These are phyloP conservation scores for Podarcis lilfordi DNA, from an alignment of 2,797 vertebrate genomes.

Conservation along the genomic window DNA sequence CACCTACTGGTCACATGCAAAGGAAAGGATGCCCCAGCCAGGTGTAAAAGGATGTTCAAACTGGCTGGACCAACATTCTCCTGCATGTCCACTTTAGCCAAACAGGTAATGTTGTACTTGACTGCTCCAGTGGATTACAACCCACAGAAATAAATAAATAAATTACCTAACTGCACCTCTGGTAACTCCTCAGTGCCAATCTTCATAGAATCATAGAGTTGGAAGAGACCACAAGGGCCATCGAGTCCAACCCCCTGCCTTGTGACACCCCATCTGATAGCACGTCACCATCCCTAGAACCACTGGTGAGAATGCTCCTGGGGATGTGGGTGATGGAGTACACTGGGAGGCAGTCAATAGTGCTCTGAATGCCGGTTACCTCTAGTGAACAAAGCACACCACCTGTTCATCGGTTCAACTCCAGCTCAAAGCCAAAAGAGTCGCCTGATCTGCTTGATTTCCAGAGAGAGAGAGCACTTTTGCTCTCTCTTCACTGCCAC, in stretches of 20 bases:
- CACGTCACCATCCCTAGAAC: background rate
- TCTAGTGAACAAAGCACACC: conserved; percentile 61
- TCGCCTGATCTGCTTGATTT: conserved; percentile 69
- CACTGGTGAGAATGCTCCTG: background rate
- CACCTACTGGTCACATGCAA: too few relatives aligned
- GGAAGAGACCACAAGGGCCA: too few relatives aligned
- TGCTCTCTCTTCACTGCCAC: conserved; percentile 18
- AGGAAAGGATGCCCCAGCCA: too few relatives aligned
- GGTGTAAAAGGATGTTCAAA: too few relatives aligned
- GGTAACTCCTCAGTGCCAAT: background rate
- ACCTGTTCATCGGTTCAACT: conserved; percentile 65
- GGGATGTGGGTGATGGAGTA: background rate
- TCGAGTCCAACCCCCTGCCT: background rate
- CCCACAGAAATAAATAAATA: too few relatives aligned
- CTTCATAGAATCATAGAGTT: too few relatives aligned
- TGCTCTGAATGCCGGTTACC: conserved; percentile 10
- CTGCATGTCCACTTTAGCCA: too few relatives aligned
- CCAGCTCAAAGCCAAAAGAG: conserved; percentile 39
- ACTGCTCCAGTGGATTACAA: too few relatives aligned
- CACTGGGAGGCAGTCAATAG: background rate
- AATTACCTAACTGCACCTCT: background rate
- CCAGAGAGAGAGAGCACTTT: too few relatives aligned
- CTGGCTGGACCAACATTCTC: too few relatives aligned
- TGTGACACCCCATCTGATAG: background rate
- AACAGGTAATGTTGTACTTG: too few relatives aligned